Evolutionary conservation across 2,888 invertebrate species (phyloP).

Genomic region (Pyrrhia umbra): DNA sequence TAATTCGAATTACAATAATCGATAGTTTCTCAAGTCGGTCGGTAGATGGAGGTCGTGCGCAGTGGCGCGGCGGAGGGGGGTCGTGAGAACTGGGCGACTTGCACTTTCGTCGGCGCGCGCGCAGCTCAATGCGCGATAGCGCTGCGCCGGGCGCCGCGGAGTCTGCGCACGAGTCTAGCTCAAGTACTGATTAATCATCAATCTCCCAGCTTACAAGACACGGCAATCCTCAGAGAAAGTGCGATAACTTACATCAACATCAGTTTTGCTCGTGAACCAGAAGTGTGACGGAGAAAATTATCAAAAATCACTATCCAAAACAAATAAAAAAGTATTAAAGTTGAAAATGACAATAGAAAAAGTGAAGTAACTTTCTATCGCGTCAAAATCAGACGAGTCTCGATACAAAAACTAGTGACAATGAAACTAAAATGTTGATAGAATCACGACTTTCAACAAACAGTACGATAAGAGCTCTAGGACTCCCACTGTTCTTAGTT

Average conservation of each 20-base stretch:
- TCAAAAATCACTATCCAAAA: constrained; percentile 57
- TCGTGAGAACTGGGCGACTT: constrained; percentile 88
- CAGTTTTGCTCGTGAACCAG: constrained; percentile 35
- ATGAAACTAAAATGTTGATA: constrained; percentile 74
- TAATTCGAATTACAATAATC: constrained; percentile 81
- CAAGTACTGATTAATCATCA: constrained; percentile 78
- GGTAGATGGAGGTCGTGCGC: constrained; percentile 68
- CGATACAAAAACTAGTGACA: constrained; percentile 75
- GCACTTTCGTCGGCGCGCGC: constrained; percentile 86
- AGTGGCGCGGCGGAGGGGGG: constrained; percentile 69
- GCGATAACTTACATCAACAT: constrained; percentile 52
- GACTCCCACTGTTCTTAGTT: constrained; percentile 52
- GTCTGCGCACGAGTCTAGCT: constrained; percentile 82
- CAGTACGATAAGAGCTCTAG: constrained; percentile 59
- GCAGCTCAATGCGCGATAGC: constrained; percentile 75
- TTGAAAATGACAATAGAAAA: constrained; percentile 76
- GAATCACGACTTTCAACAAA: constrained; percentile 79
- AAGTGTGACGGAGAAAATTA: constrained; percentile 47
- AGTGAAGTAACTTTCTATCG: constrained; percentile 79
- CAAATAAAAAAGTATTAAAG: constrained; percentile 63
- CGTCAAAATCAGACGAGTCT: constrained; percentile 69
- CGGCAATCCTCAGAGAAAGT: constrained; percentile 68
- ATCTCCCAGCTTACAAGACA: constrained; percentile 61
- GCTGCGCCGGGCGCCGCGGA: constrained; percentile 75
- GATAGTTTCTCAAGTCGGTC: constrained; percentile 74